These are phyloP conservation scores for Spheniscus mendiculus DNA, from an alignment of 2,113 vertebrate genomes.

Conservation along the genomic window DNA sequence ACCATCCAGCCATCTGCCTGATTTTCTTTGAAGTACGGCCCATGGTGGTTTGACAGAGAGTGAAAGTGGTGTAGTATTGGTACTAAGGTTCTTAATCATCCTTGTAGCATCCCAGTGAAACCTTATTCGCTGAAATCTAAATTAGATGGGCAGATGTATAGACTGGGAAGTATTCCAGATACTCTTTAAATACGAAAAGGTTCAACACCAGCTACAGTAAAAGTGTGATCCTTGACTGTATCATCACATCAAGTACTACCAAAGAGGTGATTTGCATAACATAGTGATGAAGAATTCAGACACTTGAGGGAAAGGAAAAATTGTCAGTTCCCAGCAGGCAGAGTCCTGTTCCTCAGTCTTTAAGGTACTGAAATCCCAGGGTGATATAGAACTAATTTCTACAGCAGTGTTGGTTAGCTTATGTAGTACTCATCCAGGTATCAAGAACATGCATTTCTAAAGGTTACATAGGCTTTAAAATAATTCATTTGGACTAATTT, in stretches of 20 bases:
- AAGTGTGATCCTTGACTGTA: neutral
- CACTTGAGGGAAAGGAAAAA: neutral
- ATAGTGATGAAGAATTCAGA: neutral
- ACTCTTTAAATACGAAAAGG: neutral
- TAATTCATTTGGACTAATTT: neutral
- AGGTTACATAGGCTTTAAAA: neutral
- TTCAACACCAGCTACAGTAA: neutral
- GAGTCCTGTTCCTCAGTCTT: neutral
- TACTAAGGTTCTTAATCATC: neutral
- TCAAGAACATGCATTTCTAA: neutral
- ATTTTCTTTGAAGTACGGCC: neutral
- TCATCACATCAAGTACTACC: neutral
- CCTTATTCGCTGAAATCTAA: neutral
- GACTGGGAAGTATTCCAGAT: neutral
- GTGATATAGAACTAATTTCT: neutral
- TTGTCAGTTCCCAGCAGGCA: neutral
- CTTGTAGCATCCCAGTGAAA: neutral
- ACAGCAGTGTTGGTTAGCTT: neutral
- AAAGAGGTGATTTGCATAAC: neutral
- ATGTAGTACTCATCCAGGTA: neutral
- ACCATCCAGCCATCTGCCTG: neutral
- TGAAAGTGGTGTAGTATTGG: neutral
- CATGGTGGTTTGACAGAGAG: neutral
- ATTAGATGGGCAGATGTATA: conserved; percentile 4
- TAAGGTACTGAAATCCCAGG: neutral